Percentiles rank a stretch among this genome's conserved stretches.
These are phyloP conservation scores for Malacoraja senta DNA, from an alignment of 2,797 vertebrate species.

Conservation along the genomic window DNA sequence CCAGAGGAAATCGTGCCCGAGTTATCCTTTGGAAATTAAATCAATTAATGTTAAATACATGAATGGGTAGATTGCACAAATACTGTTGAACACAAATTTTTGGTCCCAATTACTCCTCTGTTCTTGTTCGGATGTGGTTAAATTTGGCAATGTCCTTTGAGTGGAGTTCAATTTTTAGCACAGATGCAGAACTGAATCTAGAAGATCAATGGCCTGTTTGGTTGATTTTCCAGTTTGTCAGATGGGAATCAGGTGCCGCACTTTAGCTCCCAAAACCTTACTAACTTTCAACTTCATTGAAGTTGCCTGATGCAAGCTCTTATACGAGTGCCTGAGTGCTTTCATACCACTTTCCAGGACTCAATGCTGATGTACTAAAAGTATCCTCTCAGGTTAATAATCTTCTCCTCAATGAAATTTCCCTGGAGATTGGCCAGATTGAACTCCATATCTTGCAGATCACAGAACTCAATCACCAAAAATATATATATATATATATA, in stretches of 20 bases:
- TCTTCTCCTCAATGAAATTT: neutral
- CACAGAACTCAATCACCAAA: neutral
- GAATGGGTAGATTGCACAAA: neutral
- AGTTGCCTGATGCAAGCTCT: neutral
- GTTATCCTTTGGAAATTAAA: neutral
- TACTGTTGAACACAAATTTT: neutral
- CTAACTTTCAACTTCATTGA: neutral
- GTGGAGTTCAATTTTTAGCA: neutral
- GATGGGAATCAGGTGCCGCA: neutral
- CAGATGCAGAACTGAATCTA: neutral
- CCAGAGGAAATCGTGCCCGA: neutral
- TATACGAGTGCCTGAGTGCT: neutral
- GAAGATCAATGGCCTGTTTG: neutral
- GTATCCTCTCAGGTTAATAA: neutral
- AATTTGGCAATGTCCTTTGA: neutral
- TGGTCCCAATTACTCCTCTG: neutral
- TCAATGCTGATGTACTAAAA: neutral
- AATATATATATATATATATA: too few relatives aligned
- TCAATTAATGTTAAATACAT: neutral
- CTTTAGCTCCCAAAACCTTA: neutral
- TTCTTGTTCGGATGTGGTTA: neutral
- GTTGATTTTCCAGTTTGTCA: neutral
- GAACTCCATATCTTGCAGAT: neutral
- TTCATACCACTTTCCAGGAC: neutral
- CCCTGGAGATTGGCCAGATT: neutral